These are phyloP conservation scores for Metopolophium dirhodum DNA, from an alignment of 1,140 invertebrate species.

Conservation along the genomic window DNA sequence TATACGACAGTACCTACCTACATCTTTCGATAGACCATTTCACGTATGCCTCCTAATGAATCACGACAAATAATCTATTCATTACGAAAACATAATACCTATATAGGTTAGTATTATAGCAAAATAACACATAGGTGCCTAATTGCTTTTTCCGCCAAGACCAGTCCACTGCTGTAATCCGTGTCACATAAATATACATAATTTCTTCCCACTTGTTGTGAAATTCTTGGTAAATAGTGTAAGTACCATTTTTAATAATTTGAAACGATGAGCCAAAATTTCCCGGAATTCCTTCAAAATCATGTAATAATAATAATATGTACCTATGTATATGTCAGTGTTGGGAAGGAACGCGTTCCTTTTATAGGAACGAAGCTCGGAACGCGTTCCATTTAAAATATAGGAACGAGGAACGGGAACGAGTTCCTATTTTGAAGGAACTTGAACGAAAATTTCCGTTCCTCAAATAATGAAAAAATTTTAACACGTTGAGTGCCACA, in stretches of 20 bases:
- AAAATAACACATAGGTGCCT: background rate
- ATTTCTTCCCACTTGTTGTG: background rate
- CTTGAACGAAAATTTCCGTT: too few relatives aligned
- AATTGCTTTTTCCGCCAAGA: background rate
- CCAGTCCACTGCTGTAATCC: background rate
- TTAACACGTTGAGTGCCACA: too few relatives aligned
- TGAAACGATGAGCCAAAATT: background rate
- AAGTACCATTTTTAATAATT: background rate
- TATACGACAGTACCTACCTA: too few relatives aligned
- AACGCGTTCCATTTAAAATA: too few relatives aligned
- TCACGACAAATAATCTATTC: background rate
- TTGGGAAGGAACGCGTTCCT: too few relatives aligned
- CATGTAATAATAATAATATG: background rate
- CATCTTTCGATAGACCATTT: background rate
- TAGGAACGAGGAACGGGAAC: too few relatives aligned
- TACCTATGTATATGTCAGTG: background rate
- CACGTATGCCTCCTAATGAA: background rate
- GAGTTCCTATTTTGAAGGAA: too few relatives aligned
- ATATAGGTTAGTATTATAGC: too few relatives aligned
- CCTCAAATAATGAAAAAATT: too few relatives aligned
- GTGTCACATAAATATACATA: background rate
- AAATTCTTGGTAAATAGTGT: background rate
- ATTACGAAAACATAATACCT: background rate
- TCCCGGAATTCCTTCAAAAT: background rate
- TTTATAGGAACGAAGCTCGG: too few relatives aligned